Percentiles rank a stretch among this genome's conserved stretches.
These are phyloP conservation scores for Lepidostoma basale DNA, from an alignment of 1,140 invertebrate species.

Conservation along the genomic window DNA sequence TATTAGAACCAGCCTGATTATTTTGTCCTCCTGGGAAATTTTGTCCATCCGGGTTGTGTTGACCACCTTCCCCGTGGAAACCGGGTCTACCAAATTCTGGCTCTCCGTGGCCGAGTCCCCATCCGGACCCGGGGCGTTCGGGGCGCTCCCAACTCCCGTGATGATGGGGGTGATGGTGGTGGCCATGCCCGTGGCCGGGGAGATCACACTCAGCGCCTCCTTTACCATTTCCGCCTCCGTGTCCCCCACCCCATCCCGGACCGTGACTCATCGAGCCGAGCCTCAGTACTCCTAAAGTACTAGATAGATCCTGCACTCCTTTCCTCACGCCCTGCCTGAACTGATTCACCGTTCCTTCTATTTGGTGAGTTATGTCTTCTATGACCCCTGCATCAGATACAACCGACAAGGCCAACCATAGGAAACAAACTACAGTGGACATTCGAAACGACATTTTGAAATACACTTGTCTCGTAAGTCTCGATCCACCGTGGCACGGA, in stretches of 20 bases:
- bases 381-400: conserved; percentile 15
- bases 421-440: background rate
- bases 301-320: background rate
- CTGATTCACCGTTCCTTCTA: conserved; percentile 18
- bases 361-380: conserved; percentile 18
- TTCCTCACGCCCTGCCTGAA: conserved; percentile 1
- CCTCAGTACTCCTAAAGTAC: background rate
- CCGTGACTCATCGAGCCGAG: background rate
- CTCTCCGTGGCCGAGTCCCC: background rate
- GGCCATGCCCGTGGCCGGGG: background rate
- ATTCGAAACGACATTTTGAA: too few relatives aligned
- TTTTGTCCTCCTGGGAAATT: background rate
- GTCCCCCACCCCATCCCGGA: background rate
- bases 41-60: background rate
- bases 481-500: too few relatives aligned
- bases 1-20: background rate
- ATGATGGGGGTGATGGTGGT: background rate
- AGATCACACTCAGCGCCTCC: background rate
- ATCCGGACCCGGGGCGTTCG: background rate
- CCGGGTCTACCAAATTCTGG: background rate
- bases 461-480: too few relatives aligned
- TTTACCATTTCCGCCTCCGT: background rate
- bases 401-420: background rate
- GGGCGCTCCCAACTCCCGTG: background rate
- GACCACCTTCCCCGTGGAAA: background rate